These are phyloP conservation scores for Chascanopsetta lugubris DNA, from an alignment of 2,113 vertebrate species.

Conservation along the genomic window DNA sequence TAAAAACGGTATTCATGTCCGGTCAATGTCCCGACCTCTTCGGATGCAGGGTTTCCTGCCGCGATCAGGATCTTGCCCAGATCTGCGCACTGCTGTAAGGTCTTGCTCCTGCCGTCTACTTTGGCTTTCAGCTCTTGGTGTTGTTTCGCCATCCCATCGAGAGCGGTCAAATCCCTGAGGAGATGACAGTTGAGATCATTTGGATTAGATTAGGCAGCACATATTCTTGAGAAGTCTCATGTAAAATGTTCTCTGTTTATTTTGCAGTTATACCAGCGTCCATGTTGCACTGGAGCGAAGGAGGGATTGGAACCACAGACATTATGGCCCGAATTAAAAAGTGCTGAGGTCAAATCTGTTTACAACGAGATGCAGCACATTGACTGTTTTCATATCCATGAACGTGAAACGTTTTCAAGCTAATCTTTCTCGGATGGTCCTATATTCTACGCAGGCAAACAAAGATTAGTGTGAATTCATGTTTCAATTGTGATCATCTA, in stretches of 20 bases:
- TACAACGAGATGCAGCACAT: too few species aligned
- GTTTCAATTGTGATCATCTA: too few species aligned
- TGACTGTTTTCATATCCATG: too few species aligned
- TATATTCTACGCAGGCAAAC: neutral
- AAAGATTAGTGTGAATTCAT: neutral
- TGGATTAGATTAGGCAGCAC: constrained; percentile 2
- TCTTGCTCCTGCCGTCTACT: constrained; percentile 89
- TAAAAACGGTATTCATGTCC: neutral
- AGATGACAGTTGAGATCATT: neutral
- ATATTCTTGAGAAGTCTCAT: neutral
- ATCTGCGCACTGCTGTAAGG: constrained; percentile 87
- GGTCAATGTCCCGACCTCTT: constrained; percentile 82
- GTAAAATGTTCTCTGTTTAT: constrained; percentile 2
- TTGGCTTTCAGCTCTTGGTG: constrained; percentile 91
- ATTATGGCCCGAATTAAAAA: too few species aligned
- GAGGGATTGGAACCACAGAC: too few species aligned
- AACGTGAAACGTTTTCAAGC: too few species aligned
- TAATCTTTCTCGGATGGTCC: neutral
- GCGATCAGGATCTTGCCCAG: constrained; percentile 88
- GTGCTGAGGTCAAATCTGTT: too few species aligned
- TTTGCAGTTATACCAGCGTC: neutral
- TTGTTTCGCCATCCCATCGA: constrained; percentile 88
- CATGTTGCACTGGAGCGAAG: too few species aligned
- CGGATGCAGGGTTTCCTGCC: constrained; percentile 88
- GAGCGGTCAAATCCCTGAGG: constrained; percentile 86